Percentiles rank a stretch among this genome's conserved stretches.
These are phyloP conservation scores for Isurus oxyrinchus DNA, from an alignment of 2,113 vertebrate species.

Conservation along the genomic window DNA sequence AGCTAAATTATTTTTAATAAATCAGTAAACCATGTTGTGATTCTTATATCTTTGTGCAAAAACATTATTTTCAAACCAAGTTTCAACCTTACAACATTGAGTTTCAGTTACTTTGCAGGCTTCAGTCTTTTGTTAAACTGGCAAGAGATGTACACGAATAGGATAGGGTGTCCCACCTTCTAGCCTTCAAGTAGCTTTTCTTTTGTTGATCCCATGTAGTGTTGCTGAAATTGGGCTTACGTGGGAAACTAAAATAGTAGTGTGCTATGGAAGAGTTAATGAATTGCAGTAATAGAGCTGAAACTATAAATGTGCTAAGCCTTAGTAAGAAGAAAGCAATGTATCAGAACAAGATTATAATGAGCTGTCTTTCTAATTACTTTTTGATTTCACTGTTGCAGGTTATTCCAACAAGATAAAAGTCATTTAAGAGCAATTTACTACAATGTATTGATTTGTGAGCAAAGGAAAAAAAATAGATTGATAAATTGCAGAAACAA, in stretches of 20 bases:
- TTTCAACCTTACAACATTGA: no score
- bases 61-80: no score
- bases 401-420: not conserved
- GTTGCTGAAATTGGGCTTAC: not conserved
- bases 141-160: no score
- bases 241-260: not conserved
- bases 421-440: not conserved
- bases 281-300: not conserved
- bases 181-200: not conserved
- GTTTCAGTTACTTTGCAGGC: no score
- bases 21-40: no score
- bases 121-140: no score
- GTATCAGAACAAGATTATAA: not conserved
- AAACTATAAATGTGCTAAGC: not conserved
- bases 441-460: not conserved
- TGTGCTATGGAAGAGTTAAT: not conserved
- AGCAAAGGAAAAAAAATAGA: not conserved
- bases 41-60: no score
- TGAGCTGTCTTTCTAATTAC: not conserved
- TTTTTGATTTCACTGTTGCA: not conserved
- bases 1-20: no score
- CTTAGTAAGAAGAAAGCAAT: not conserved
- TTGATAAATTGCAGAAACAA: not conserved
- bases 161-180: no score
- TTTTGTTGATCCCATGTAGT: not conserved